Base-by-base conservation (phyloP, 2,888 invertebrate species). In the Helobdella robusta region DNA sequence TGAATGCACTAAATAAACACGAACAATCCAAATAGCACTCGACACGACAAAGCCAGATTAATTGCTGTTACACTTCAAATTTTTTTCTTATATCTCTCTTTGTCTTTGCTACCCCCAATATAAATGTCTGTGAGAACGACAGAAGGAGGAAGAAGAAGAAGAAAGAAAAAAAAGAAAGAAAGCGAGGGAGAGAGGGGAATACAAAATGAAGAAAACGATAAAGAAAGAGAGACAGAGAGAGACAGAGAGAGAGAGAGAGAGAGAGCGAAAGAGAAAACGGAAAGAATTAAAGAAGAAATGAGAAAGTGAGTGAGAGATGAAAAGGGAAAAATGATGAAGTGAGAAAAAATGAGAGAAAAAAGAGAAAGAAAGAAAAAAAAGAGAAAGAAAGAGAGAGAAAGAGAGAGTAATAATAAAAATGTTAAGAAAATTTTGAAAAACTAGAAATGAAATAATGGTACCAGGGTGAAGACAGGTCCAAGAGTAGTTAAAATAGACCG, bases 221-320 rank as follows among this genome's bases (percentile, higher is more conserved):
- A n/a, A 40, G 44, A 40, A n/a, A 40, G 44, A 40, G 44, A 40
- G 44, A 40, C 11, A 40, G 44, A 40, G 44, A 40, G 44, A 40
- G 44, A 40, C 11, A 40, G 44, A 40, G 44, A 40, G 44, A 40
- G 44, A 40, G 44, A 40, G 44, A 40, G 44, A 40, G 44, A 40
- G 44, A 40, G 44, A 40, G 44, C 11, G 44, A 40, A n/a, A 40
- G 44, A 40, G 44, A 40, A n/a, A 40, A n/a, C 11, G 44, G n/a
- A n/a, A 40, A n/a, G n/a, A 40, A 40, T 11, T 15, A n/a, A 40
- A n/a, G n/a, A n/a, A 40, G 44, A 40, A n/a, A 40, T 11, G n/a
- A n/a, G n/a, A 40, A 40, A n/a, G n/a, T 11, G n/a, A n/a, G n/a
- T 11, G n/a, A n/a, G n/a, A n/a, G n/a, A n/a, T 15, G 44, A 40